A percentile compares a stretch with the other conserved stretches of the same genome.
Evolutionary conservation across 2,888 invertebrate species (phyloP).

Genomic region (Nephrotoma guestfalica): DNA sequence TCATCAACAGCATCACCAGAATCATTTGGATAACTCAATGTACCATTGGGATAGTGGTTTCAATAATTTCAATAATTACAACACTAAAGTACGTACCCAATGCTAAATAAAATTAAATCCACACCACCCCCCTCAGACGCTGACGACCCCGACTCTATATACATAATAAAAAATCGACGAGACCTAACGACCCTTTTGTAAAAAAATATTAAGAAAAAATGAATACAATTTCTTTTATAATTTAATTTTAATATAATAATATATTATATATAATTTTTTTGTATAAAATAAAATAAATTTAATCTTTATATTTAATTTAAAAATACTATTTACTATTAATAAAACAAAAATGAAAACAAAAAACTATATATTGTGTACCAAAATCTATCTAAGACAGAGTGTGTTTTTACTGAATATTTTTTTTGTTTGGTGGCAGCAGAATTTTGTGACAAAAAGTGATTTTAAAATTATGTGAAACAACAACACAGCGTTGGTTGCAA

Average conservation of each 20-base stretch:
- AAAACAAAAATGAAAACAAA: background rate
- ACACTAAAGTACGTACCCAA: slow-evolving; percentile 9
- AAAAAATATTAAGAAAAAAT: background rate
- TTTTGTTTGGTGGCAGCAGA: background rate
- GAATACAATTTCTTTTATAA: background rate
- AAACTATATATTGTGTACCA: background rate
- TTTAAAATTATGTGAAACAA: background rate
- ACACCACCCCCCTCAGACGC: background rate
- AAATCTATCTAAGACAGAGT: background rate
- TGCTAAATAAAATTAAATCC: background rate
- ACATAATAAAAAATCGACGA: background rate
- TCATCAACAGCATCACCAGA: slow-evolving; percentile 1
- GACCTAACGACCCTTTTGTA: background rate
- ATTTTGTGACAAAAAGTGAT: background rate
- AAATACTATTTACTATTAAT: background rate
- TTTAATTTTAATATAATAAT: background rate
- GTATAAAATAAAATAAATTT: background rate
- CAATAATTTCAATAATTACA: slow-evolving; percentile 5
- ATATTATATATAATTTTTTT: background rate
- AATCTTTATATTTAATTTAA: background rate
- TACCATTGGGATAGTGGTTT: slow-evolving; percentile 5
- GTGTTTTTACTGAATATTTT: background rate
- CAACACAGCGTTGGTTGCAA: background rate
- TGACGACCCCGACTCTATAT: background rate
- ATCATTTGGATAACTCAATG: background rate